Percentiles rank a stretch among this genome's conserved stretches.
These are phyloP conservation scores for Ammodytes dubius DNA, from an alignment of 2,113 vertebrate genomes.

Conservation along the genomic window DNA sequence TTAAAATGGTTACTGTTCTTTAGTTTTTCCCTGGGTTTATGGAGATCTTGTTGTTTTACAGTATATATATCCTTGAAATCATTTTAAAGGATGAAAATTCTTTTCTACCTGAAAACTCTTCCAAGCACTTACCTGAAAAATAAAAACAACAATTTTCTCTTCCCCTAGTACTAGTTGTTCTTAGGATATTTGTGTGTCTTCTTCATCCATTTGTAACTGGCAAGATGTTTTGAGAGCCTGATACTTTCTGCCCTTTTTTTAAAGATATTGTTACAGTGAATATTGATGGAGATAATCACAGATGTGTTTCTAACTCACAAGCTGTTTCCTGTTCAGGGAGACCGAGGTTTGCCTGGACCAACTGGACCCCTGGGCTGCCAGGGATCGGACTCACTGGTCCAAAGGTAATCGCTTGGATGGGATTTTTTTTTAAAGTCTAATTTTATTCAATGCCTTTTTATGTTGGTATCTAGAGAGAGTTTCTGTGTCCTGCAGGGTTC, in stretches of 20 bases:
- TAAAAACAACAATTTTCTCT: too few relatives aligned
- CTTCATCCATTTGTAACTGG: neutral
- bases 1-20: neutral
- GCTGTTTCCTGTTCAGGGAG: conserved; percentile 82
- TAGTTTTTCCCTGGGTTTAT: neutral
- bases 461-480: neutral
- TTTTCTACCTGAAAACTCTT: neutral
- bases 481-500: conserved; percentile 79
- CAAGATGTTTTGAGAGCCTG: neutral
- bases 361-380: conserved; percentile 81
- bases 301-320: neutral
- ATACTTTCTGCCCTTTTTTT: neutral
- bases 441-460: neutral
- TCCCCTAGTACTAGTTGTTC: too few relatives aligned
- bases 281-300: neutral
- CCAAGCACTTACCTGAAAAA: neutral
- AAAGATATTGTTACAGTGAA: neutral
- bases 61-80: neutral
- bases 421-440: neutral
- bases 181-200: neutral
- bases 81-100: too few relatives aligned
- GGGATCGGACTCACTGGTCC: conserved; percentile 82
- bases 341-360: conserved; percentile 82
- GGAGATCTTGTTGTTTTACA: neutral
- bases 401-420: conserved; percentile 81